Evolutionary conservation across 2,113 vertebrate species (phyloP).

Genomic region (Oryzias javanicus): DNA sequence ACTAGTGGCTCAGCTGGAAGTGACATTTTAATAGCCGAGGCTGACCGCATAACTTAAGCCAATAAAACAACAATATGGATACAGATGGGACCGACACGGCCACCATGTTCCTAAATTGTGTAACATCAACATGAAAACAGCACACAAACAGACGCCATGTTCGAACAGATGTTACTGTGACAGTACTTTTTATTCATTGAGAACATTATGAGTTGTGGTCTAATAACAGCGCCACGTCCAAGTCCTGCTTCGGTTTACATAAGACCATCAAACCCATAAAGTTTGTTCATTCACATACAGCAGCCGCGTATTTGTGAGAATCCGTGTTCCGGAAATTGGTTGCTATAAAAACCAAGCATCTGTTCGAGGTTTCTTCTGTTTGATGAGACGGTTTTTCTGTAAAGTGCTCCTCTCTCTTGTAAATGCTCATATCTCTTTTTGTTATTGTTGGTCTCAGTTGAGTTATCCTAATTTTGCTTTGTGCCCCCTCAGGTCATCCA

Average conservation of each 20-base stretch:
- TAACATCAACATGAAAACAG: not conserved
- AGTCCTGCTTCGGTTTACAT: slow-evolving; percentile 1
- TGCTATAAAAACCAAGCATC: not conserved
- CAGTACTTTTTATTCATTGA: not conserved
- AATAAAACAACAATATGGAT: too few species aligned
- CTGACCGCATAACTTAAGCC: not conserved
- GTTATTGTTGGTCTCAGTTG: not conserved
- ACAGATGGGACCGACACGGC: not conserved
- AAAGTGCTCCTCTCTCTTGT: not conserved
- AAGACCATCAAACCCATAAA: slow-evolving; percentile 2
- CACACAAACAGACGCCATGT: not conserved
- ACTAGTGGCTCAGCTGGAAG: not conserved
- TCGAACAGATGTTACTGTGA: not conserved
- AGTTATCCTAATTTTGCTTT: slow-evolving; percentile 33
- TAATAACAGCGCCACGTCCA: not conserved
- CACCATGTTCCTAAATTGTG: slow-evolving; percentile 9
- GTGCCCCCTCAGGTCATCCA: slow-evolving; percentile 87
- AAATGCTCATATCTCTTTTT: not conserved
- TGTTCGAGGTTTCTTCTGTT: not conserved
- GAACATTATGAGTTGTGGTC: not conserved
- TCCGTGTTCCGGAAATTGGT: not conserved
- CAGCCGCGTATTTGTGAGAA: not conserved
- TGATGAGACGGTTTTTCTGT: not conserved
- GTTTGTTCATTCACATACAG: slow-evolving; percentile 1
- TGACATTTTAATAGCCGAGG: not conserved